Base-by-base conservation (phyloP, 2,113 vertebrate genomes). In the Felis chaus region DNA sequence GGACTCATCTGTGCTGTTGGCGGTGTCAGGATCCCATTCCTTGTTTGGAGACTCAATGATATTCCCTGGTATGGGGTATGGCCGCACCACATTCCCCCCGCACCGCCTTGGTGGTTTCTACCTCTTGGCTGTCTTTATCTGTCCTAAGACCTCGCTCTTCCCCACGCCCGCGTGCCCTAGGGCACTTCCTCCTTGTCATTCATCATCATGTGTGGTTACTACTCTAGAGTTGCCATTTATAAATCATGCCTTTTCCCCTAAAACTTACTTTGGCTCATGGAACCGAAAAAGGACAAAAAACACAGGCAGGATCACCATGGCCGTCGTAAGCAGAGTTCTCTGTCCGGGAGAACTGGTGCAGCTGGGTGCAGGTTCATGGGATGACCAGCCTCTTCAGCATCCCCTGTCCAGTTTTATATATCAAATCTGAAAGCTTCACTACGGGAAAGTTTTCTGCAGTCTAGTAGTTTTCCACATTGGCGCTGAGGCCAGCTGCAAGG, bases 321-420 rank as follows among this genome's bases (percentile, higher is more conserved):
- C 45, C 2, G 14, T 11, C 5, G 23, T 15, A 41, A 16, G 39
- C 12, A 0, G 39, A 19, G 36, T 2, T 33, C 5, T 65, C 45
- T 12, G 11, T 11, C 1, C 14, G 57, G 68, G 57, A 0, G 14
- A 29, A n/a, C n/a, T n/a, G n/a, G 29, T 2, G n/a, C 0, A 1
- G 45, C 27, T 1, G 31, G 76, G 8, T 1, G 33, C 33, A 15
- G n/a, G 16, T 6, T 9, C 19, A 21, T 13, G 31, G 48, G 33
- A 5, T 1, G 65, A 1, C 23, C 33, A 12, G 13, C 39, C 66
- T 45, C 66, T 16, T 29, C 1, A 10, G 23, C 5, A 6, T 33
- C 33, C 8, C 78, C 18, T 6, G 19, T 31, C n/a, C 29, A 45
- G n/a, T 7, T 21, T 18, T 18, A 18, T 29, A 27, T 19, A 15